Evolutionary conservation across 2,888 invertebrate genomes (phyloP).

Genomic region (Chaetoderma sp.): DNA sequence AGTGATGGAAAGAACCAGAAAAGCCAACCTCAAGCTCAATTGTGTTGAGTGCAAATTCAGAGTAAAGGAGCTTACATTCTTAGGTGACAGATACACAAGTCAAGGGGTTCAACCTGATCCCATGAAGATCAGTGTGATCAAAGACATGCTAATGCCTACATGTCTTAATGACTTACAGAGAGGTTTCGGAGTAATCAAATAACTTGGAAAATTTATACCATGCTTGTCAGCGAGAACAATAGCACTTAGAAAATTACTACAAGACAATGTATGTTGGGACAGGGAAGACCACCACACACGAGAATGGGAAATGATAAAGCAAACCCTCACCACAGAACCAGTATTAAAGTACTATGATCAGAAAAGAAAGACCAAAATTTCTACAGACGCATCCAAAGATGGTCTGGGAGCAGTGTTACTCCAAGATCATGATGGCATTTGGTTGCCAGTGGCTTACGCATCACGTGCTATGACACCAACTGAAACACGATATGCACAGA

Average conservation of each 20-base stretch:
- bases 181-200: conserved; percentile 34
- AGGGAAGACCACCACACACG: conserved; percentile 9
- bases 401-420: conserved; percentile 33
- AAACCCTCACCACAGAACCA: conserved; percentile 24
- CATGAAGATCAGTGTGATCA: conserved; percentile 34
- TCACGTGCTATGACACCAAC: conserved; percentile 33
- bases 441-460: conserved; percentile 34
- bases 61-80: conserved; percentile 28
- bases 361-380: conserved; percentile 3
- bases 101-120: neutral
- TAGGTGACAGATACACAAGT: conserved; percentile 30
- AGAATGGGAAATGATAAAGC: conserved; percentile 22
- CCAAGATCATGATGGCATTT: too few relatives aligned
- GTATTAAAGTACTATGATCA: conserved; percentile 33
- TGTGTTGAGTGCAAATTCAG: conserved; percentile 20
- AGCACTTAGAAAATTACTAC: conserved; percentile 31
- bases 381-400: conserved; percentile 27
- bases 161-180: conserved; percentile 19
- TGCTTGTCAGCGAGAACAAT: conserved; percentile 32
- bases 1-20: conserved; percentile 29
- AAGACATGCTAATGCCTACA: conserved; percentile 34
- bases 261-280: conserved; percentile 15
- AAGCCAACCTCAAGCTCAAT: conserved; percentile 35
- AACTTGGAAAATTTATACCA: conserved; percentile 33
- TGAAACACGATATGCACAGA: conserved; percentile 35